Conservation (phyloP, 2,888 invertebrate genomes). For the Protonemura montana region DNA sequence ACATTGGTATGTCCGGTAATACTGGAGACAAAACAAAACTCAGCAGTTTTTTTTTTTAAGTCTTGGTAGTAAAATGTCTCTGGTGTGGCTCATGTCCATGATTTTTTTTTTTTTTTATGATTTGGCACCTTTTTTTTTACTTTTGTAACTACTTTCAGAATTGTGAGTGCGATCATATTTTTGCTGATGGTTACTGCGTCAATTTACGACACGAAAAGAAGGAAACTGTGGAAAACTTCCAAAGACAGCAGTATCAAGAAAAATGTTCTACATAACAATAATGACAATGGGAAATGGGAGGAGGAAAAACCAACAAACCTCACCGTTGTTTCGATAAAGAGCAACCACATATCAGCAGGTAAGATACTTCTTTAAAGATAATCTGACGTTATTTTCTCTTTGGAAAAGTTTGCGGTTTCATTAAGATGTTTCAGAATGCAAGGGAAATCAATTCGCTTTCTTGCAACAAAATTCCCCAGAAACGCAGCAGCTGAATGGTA, state of each 20-base stretch:
- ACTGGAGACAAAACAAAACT: too few relatives aligned
- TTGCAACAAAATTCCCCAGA: not conserved
- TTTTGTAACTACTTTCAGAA: not conserved
- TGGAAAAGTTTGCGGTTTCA: not conserved
- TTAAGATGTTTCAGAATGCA: not conserved
- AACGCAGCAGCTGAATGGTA: not conserved
- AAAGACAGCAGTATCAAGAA: not conserved
- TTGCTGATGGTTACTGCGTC: not conserved
- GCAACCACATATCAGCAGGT: not conserved
- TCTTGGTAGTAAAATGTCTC: too few relatives aligned
- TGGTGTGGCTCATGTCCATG: too few relatives aligned
- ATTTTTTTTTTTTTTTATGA: too few relatives aligned
- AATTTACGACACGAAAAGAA: constrained; percentile 1
- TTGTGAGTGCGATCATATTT: not conserved
- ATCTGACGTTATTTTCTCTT: not conserved
- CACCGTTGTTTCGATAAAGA: not conserved
- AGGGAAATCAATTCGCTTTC: not conserved
- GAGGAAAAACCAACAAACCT: not conserved
- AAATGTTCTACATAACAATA: not conserved
- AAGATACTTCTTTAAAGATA: not conserved
- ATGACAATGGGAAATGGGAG: not conserved
- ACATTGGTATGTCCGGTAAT: too few relatives aligned
- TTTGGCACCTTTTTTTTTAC: too few relatives aligned
- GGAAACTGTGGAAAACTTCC: not conserved
- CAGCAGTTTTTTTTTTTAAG: too few relatives aligned